These are phyloP conservation scores for Grammomys surdaster DNA, from an alignment of 2,113 vertebrate species.

Conservation along the genomic window DNA sequence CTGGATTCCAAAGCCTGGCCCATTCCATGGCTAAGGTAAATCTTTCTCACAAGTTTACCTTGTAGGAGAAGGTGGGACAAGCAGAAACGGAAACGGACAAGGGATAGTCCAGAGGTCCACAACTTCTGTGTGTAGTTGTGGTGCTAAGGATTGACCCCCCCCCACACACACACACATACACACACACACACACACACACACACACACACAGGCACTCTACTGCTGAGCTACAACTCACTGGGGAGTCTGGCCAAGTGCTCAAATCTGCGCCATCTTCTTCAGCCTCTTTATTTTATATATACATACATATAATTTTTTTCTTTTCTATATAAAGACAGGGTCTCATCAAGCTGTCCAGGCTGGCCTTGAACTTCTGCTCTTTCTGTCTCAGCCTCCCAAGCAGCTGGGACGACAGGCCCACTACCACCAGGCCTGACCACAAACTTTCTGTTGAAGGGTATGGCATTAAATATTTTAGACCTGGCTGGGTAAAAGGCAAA, in stretches of 20 bases:
- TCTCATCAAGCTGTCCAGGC: background rate
- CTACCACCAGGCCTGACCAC: background rate
- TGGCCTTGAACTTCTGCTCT: background rate
- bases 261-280: background rate
- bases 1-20: background rate
- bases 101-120: background rate
- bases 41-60: background rate
- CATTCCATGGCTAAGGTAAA: background rate
- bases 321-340: background rate
- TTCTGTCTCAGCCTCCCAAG: background rate
- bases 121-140: background rate
- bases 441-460: background rate
- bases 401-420: background rate
- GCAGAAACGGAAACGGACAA: background rate
- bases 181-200: too few species aligned
- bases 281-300: background rate
- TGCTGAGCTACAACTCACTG: background rate
- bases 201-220: background rate
- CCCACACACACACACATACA: too few species aligned
- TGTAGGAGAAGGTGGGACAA: background rate
- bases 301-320: background rate
- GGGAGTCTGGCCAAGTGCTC: background rate
- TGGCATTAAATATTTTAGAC: constrained; percentile 15
- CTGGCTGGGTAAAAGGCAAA: background rate
- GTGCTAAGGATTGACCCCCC: background rate